Percentiles rank a stretch among this genome's conserved stretches.
phyloP scores from a whole-genome alignment of 2,888 invertebrate species.

The Philopedon plagiatum region DNA sequence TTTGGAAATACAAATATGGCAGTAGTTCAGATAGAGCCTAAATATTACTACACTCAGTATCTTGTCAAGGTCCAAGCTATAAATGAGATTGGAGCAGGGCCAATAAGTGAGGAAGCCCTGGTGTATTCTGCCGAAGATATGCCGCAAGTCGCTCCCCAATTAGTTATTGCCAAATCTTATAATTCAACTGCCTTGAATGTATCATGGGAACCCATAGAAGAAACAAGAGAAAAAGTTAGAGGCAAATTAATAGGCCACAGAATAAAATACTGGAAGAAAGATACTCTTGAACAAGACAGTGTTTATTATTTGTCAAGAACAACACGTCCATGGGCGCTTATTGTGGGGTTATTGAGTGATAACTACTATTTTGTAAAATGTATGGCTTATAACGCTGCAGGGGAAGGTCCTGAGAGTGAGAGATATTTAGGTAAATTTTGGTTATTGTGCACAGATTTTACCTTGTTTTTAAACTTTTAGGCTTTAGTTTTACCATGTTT shows the following conservation, averaged over 20 bases:
- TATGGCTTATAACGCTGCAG: slow-evolving; percentile 97
- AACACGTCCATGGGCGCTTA: slow-evolving; percentile 87
- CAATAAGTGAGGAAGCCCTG: slow-evolving; percentile 81
- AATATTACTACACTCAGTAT: slow-evolving; percentile 86
- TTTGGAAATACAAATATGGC: slow-evolving; percentile 84
- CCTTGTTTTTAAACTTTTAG: not conserved
- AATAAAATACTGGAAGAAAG: slow-evolving; percentile 93
- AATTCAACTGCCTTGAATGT: slow-evolving; percentile 96
- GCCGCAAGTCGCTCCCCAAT: slow-evolving; percentile 91
- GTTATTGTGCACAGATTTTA: not conserved
- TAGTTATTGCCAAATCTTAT: slow-evolving; percentile 82
- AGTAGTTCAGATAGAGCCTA: slow-evolving; percentile 81
- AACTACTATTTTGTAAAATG: slow-evolving; percentile 93
- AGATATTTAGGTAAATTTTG: slow-evolving; percentile 76
- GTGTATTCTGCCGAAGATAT: slow-evolving; percentile 93
- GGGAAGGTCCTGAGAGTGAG: slow-evolving; percentile 96
- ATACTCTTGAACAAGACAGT: slow-evolving; percentile 81
- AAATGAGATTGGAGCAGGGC: slow-evolving; percentile 87
- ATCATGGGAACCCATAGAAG: slow-evolving; percentile 90
- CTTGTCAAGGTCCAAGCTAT: slow-evolving; percentile 87
- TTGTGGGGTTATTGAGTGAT: slow-evolving; percentile 93
- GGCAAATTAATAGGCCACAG: slow-evolving; percentile 81
- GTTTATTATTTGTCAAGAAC: slow-evolving; percentile 90
- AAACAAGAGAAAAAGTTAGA: slow-evolving; percentile 85
- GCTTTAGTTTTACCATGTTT: not conserved